Evolutionary conservation across 2,888 invertebrate genomes (phyloP), one percentile per base, ranked within the genome.

Genomic region (Epinotia demarniana): DNA sequence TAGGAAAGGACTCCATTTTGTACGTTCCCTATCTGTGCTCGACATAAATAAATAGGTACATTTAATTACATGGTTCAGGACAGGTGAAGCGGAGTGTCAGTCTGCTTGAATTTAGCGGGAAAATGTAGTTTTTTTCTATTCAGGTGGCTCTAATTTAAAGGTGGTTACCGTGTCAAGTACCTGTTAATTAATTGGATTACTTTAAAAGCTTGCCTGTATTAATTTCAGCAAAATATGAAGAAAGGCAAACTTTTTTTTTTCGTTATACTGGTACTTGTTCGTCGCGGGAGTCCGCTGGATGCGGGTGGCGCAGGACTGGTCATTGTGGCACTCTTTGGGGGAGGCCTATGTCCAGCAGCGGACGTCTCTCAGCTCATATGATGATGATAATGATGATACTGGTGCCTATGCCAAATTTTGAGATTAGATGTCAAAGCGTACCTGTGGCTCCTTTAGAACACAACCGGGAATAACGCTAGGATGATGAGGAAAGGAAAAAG

Each of bases 1-100:
- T n/a, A 61, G 62, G 68, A 69, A 79, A 75, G 77, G 80, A 76
- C 76, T 80, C 82, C 81, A 83, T 85, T 84, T 84, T 84, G 60
- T 73, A 83, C 83, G 81, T 68, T 71, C 78, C 80, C 79, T 85
- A 84, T 85, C 82, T 80, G 11, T 57, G 19, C 33, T 61, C 53
- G 70, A 75, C 61, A 72, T 67, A 75, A 75, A 75, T 75, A 72
- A 75, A 75, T 75, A 72, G 72, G 53, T 75, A 71, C 60, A 72
- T 72, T 72, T 72, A 71, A 75, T 71, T 75, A 73, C 58, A 57
- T 62, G n/a, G 55, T 19, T 43, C 61, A 39, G 60, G 19, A 55
- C 73, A 73, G 73, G 62, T 73, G 61, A 43, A 53, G 39, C 43
- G 55, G 11, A 23, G 62, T 63, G 72, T 72, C 72, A 63, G 72